Evolutionary conservation across 2,888 invertebrate genomes (phyloP).

Genomic region (Tribolium freemani): DNA sequence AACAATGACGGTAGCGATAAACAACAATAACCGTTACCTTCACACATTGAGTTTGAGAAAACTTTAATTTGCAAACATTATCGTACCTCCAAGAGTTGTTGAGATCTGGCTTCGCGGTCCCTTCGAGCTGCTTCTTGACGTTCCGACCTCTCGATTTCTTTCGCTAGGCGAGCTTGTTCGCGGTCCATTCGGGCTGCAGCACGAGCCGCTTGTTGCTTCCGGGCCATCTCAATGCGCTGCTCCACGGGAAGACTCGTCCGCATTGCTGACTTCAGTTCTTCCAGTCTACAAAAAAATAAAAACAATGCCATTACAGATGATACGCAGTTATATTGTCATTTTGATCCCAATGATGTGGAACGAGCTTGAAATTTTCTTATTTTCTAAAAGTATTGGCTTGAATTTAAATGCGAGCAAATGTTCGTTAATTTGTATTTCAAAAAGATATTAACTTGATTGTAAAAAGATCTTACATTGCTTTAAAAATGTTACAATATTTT

Average conservation of each 20-base stretch:
- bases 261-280: conserved; percentile 77
- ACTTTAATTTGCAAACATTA: conserved; percentile 15
- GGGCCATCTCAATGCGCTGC: conserved; percentile 81
- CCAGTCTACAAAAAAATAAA: conserved; percentile 69
- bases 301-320: too few species aligned
- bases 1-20: conserved; percentile 21
- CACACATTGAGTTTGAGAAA: neutral
- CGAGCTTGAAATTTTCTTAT: too few species aligned
- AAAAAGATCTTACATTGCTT: too few species aligned
- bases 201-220: conserved; percentile 79
- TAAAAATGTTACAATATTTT: too few species aligned
- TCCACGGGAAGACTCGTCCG: conserved; percentile 79
- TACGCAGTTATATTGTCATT: too few species aligned
- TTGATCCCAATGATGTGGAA: too few species aligned
- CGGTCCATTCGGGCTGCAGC: conserved; percentile 83
- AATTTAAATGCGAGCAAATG: too few species aligned
- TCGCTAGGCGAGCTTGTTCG: conserved; percentile 76
- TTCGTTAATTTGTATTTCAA: too few species aligned
- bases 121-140: conserved; percentile 86
- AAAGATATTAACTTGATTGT: too few species aligned
- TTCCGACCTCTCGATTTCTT: conserved; percentile 84
- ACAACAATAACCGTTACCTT: conserved; percentile 33
- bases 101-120: conserved; percentile 85
- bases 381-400: too few species aligned
- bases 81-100: conserved; percentile 89